A percentile compares a stretch with the other conserved stretches of the same genome.
Conservation (phyloP, 2,797 vertebrate species). For the Helicolenus hilgendorfi region DNA sequence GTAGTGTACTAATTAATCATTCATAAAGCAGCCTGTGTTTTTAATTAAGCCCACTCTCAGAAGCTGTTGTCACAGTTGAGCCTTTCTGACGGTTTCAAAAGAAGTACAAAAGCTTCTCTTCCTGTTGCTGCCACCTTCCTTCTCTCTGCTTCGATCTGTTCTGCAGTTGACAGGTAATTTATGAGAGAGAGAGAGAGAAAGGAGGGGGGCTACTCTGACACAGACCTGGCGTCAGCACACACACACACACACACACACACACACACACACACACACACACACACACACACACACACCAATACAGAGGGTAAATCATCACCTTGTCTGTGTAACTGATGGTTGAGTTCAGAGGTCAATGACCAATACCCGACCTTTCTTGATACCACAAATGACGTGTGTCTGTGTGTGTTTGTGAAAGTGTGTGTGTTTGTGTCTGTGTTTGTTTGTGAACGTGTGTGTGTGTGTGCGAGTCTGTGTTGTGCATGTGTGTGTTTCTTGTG, state of each 20-base stretch:
- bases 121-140: conserved; percentile 49
- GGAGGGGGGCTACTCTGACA: conserved; percentile 47
- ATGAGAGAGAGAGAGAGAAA: conserved; percentile 60
- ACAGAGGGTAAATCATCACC: conserved; percentile 69
- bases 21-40: conserved; percentile 59
- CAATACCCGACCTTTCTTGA: conserved; percentile 62
- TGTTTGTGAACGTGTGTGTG: conserved; percentile 11
- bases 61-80: conserved; percentile 58
- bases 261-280: conserved; percentile 1
- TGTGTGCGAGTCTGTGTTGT: conserved; percentile 5
- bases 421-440: conserved; percentile 10
- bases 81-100: conserved; percentile 53
- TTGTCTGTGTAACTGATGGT: conserved; percentile 76
- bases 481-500: conserved; percentile 21
- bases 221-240: conserved; percentile 71
- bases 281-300: background rate
- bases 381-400: conserved; percentile 41
- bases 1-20: conserved; percentile 65
- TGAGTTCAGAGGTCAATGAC: conserved; percentile 78
- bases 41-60: conserved; percentile 62
- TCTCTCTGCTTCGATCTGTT: conserved; percentile 81
- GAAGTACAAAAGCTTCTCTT: conserved; percentile 47
- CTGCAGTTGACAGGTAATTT: conserved; percentile 87
- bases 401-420: background rate
- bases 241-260: conserved; percentile 25